phyloP scores from a whole-genome alignment of 2,888 invertebrate genomes.

The Troilus luridus region DNA sequence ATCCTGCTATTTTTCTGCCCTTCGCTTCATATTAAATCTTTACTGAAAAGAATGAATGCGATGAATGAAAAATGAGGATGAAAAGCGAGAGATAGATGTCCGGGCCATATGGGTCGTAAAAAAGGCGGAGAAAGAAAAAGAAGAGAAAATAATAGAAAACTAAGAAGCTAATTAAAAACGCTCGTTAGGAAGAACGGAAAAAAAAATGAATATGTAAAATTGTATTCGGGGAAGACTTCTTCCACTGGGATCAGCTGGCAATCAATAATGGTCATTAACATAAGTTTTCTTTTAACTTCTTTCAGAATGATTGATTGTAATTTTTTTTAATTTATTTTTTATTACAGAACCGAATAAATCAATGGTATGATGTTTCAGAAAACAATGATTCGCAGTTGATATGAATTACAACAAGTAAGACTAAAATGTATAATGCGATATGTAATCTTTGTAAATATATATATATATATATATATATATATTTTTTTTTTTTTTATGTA shows the following conservation, averaged over 20 bases:
- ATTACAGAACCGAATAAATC: background rate
- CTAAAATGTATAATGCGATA: no score
- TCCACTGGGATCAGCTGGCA: background rate
- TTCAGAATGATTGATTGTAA: constrained; percentile 25
- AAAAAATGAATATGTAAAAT: background rate
- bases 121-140: background rate
- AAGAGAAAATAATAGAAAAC: constrained; percentile 11
- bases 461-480: no score
- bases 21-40: background rate
- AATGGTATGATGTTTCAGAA: no score
- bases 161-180: constrained; percentile 37
- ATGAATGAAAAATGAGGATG: background rate
- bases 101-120: background rate
- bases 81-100: background rate
- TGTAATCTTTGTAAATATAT: no score
- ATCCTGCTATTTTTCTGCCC: background rate
- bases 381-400: no score
- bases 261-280: constrained; percentile 10
- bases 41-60: background rate
- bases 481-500: no score
- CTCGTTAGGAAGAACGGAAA: constrained; percentile 9
- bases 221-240: background rate
- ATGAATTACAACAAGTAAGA: no score
- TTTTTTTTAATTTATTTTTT: background rate
- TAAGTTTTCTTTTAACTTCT: constrained; percentile 14